These are phyloP conservation scores for Mareca penelope DNA, from an alignment of 2,797 vertebrate species.

Conservation along the genomic window DNA sequence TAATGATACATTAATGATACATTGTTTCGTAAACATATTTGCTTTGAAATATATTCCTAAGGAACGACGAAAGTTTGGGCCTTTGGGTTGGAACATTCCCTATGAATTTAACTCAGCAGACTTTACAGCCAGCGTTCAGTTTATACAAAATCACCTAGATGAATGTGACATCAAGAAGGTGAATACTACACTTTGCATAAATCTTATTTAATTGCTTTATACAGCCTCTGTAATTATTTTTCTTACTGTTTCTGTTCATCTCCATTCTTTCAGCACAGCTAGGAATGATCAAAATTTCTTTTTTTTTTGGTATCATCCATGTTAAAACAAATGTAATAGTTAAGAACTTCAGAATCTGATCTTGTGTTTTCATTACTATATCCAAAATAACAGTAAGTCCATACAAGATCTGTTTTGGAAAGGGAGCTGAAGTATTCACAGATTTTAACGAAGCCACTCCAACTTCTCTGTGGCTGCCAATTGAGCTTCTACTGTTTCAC, in stretches of 20 bases:
- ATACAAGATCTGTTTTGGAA: not conserved
- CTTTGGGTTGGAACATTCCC: conserved; percentile 84
- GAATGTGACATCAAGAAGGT: conserved; percentile 81
- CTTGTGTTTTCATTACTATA: not conserved
- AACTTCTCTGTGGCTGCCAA: not conserved
- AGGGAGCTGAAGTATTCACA: not conserved
- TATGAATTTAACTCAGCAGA: conserved; percentile 83
- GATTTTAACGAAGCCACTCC: not conserved
- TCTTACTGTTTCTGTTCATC: not conserved
- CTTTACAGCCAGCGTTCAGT: conserved; percentile 80
- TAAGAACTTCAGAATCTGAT: not conserved
- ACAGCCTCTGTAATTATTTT: not conserved
- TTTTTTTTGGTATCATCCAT: not conserved
- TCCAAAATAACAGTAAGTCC: not conserved
- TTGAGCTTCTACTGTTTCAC: not conserved
- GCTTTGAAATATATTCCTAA: conserved; percentile 58
- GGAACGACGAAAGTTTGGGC: conserved; percentile 82
- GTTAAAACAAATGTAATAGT: not conserved
- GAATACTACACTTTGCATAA: not conserved
- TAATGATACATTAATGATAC: not conserved
- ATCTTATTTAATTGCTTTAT: not conserved
- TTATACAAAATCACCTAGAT: conserved; percentile 82
- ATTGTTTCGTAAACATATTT: not conserved
- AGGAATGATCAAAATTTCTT: not conserved
- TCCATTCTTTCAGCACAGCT: not conserved